These are phyloP conservation scores for Scotopteryx bipunctaria DNA, from an alignment of 2,888 invertebrate species.

Conservation along the genomic window DNA sequence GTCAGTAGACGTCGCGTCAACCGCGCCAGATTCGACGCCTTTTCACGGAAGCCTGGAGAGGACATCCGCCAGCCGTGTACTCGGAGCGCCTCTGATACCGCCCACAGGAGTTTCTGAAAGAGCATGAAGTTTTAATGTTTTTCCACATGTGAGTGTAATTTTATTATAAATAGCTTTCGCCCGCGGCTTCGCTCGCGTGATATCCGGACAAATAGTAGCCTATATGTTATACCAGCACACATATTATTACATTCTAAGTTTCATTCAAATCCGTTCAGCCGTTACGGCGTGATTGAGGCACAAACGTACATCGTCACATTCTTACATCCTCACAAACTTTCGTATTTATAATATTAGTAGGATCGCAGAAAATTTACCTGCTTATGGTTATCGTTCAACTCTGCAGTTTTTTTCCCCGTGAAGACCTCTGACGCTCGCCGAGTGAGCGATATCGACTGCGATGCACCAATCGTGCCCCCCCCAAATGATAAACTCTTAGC, in stretches of 20 bases:
- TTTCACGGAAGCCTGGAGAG: slow-evolving; percentile 88
- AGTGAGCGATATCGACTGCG: slow-evolving; percentile 52
- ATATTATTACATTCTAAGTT: no score
- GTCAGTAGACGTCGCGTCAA: slow-evolving; percentile 85
- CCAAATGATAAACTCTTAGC: slow-evolving; percentile 85
- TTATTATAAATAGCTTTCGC: no score
- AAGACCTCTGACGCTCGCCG: slow-evolving; percentile 70
- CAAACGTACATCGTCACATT: no score
- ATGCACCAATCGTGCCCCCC: slow-evolving; percentile 58
- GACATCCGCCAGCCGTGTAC: slow-evolving; percentile 87
- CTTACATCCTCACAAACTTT: no score
- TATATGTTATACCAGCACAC: no score
- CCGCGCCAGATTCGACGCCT: slow-evolving; percentile 86
- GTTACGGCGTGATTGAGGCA: no score
- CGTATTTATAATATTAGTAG: no score
- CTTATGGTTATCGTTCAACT: slow-evolving; percentile 85
- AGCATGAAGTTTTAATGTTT: not conserved
- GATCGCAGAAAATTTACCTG: slow-evolving; percentile 64
- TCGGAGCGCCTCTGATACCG: slow-evolving; percentile 89
- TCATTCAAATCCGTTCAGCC: no score
- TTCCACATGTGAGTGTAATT: no score
- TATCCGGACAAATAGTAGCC: no score
- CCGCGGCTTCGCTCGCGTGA: no score
- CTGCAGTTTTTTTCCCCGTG: slow-evolving; percentile 60
- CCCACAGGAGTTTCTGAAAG: slow-evolving; percentile 90